phyloP scores from a whole-genome alignment of 2,113 vertebrate species.

The Picathartes gymnocephalus region DNA sequence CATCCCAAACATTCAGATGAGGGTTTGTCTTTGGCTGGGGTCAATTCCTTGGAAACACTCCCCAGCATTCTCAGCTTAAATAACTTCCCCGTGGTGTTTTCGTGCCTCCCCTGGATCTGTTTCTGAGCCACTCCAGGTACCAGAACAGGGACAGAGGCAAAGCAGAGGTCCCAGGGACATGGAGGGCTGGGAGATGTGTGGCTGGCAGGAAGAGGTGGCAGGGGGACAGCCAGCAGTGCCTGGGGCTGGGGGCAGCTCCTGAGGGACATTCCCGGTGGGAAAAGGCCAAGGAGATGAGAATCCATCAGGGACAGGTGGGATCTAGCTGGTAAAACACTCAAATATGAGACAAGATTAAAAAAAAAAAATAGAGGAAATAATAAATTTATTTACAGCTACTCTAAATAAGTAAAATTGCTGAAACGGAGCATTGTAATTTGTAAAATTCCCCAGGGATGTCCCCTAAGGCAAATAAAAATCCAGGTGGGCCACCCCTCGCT shows the following conservation, averaged over 20 bases:
- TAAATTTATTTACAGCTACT: neutral
- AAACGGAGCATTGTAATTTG: neutral
- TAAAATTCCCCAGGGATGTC: neutral
- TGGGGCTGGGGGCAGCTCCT: neutral
- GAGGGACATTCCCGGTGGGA: neutral
- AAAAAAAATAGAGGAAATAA: neutral
- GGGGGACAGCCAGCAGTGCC: neutral
- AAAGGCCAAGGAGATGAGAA: neutral
- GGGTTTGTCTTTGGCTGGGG: neutral
- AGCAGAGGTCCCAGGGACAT: neutral
- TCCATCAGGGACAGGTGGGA: neutral
- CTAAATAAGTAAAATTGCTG: neutral
- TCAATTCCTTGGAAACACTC: neutral
- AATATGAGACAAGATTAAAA: rapidly evolving
- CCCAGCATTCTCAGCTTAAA: neutral
- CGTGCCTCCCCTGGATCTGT: neutral
- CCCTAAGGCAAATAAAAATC: neutral
- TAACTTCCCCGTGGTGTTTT: neutral
- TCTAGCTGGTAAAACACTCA: neutral
- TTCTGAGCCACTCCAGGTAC: rapidly evolving
- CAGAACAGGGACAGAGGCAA: too few relatives aligned
- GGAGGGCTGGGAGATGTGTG: rapidly evolving
- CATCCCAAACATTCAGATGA: neutral
- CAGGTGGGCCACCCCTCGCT: neutral
- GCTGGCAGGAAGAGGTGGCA: neutral